Conservation (phyloP, 2,113 vertebrate genomes). For the Chelonoidis abingdonii region DNA sequence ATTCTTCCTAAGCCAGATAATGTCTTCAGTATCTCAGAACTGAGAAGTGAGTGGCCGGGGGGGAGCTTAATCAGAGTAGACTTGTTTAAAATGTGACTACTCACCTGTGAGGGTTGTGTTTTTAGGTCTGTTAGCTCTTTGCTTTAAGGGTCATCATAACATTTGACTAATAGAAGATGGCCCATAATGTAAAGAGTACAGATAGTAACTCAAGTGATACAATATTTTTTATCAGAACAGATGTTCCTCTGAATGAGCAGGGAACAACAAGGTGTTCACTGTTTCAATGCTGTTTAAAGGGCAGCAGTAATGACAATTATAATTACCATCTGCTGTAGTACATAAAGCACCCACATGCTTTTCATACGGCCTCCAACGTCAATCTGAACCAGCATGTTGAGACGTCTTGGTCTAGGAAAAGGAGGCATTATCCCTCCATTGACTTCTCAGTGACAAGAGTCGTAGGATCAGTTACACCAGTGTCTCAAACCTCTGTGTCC, state of each 20-base stretch:
- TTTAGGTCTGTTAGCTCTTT: slow-evolving; percentile 32
- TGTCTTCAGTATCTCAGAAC: neutral
- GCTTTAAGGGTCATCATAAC: slow-evolving; percentile 6
- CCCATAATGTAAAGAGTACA: slow-evolving; percentile 33
- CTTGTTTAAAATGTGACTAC: neutral
- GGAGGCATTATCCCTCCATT: neutral
- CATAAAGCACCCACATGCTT: slow-evolving; percentile 43
- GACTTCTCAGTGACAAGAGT: neutral
- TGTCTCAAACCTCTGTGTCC: neutral
- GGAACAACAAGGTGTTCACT: slow-evolving; percentile 23
- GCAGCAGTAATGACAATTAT: slow-evolving; percentile 52
- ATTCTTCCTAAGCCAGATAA: fast-evolving
- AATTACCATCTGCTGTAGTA: slow-evolving; percentile 55
- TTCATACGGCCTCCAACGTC: slow-evolving; percentile 16
- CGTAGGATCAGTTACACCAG: neutral
- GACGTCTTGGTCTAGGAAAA: slow-evolving; percentile 17
- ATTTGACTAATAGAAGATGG: slow-evolving; percentile 31
- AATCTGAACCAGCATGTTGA: slow-evolving; percentile 42
- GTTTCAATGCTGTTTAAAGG: slow-evolving; percentile 55
- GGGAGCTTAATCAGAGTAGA: fast-evolving
- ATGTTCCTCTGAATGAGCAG: slow-evolving; percentile 30
- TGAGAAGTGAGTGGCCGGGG: neutral
- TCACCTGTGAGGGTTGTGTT: neutral
- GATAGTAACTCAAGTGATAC: neutral
- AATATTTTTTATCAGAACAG: slow-evolving; percentile 51